Base-by-base conservation (phyloP, 2,797 vertebrate genomes). In the Cottoperca gobio region DNA sequence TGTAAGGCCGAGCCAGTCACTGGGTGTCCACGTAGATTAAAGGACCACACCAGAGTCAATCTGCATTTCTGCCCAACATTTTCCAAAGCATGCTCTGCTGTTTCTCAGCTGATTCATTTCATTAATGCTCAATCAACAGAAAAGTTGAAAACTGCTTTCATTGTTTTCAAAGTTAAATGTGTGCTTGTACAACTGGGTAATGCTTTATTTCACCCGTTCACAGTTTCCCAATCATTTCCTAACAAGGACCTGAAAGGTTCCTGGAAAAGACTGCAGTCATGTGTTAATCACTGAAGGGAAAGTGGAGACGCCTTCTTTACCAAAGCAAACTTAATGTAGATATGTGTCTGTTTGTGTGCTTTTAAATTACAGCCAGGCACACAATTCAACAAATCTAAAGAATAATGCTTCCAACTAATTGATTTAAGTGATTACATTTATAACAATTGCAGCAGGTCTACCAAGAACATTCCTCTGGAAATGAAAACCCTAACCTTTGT, bases 1-100 rank as follows among this genome's bases (percentile, higher is more conserved):
- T 81, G 83, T 67, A 54, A 43, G 31, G 53, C 64, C 26, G 19
- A 50, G 61, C 42, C 23, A 19, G 46, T 76, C 63, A 43, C 59
- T n/a, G 13, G n/a, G 31, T 31, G 14, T 60, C 35, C 13, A 55
- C 8, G 70, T 16, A n/a, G 39, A 66, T 64, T 60, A 42, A 62
- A 75, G 17, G 67, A 55, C 58, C 80, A 45, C 9, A 57, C 63
- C 23, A 8, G 60, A 67, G 50, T 64, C 9, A 0, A 0, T 26
- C 49, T 23, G 40, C 66, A 33, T 64, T 60, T 37, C 37, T 55
- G 37, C 46, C 23, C 5, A 58, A 46, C 67, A 60, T 60, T 81
- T 65, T 76, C 68, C 76, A 78, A 52, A 69, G 35, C 33, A 19
- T 48, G 9, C 46, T 19, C 3, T 2, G 7, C n/a, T 13, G 5